These are phyloP conservation scores for Dasypus novemcinctus DNA, from an alignment of 2,113 vertebrate genomes.

Conservation along the genomic window DNA sequence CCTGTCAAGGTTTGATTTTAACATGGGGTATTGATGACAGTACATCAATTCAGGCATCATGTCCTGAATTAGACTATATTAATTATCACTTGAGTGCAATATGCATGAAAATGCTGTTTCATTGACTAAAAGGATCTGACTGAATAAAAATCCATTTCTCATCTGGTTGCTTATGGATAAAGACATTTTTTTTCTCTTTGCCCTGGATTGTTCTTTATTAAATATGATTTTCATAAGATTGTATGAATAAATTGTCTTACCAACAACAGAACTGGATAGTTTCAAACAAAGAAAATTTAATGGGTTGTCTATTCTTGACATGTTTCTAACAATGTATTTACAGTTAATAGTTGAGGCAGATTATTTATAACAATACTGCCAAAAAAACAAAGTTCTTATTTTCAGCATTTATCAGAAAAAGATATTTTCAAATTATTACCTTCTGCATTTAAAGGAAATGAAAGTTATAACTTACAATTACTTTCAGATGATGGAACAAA, in stretches of 20 bases:
- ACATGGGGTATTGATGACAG: conserved; percentile 88
- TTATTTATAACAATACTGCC: conserved; percentile 63
- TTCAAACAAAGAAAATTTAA: conserved; percentile 84
- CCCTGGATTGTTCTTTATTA: conserved; percentile 85
- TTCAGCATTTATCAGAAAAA: conserved; percentile 50
- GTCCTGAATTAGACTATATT: conserved; percentile 89
- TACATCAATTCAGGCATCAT: conserved; percentile 90
- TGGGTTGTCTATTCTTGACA: conserved; percentile 77
- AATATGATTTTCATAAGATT: conserved; percentile 86
- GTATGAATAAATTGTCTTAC: conserved; percentile 82
- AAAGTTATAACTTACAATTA: conserved; percentile 55
- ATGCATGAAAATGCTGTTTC: conserved; percentile 86
- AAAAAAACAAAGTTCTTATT: conserved; percentile 67
- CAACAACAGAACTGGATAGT: conserved; percentile 79
- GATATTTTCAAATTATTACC: conserved; percentile 61
- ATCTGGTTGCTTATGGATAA: conserved; percentile 86
- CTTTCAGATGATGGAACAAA: background rate
- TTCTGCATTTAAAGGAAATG: conserved; percentile 47
- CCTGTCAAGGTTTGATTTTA: conserved; percentile 90
- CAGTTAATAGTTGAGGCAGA: conserved; percentile 68
- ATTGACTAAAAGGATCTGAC: conserved; percentile 87
- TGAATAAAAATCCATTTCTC: conserved; percentile 89
- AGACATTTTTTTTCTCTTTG: conserved; percentile 84
- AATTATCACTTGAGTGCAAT: conserved; percentile 87
- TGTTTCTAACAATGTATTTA: conserved; percentile 69